Conservation (phyloP, 2,888 invertebrate genomes). For the Nephrotoma appendiculata region DNA sequence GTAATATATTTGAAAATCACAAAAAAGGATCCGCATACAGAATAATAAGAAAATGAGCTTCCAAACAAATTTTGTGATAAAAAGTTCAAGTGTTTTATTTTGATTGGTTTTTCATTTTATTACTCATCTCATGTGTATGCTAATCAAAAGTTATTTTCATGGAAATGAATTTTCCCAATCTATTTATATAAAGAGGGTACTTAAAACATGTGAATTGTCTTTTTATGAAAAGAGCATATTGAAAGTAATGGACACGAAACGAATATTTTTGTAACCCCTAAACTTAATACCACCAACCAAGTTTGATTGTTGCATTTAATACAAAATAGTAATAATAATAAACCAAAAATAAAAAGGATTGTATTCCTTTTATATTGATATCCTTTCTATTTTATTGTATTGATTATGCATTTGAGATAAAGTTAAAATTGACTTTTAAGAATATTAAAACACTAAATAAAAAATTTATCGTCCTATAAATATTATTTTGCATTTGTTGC, state of each 20-base stretch:
- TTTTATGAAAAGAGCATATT: not conserved
- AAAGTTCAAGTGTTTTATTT: not conserved
- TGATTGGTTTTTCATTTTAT: not conserved
- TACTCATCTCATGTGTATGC: not conserved
- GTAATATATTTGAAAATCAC: not conserved
- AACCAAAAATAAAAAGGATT: not conserved
- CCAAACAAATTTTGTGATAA: not conserved
- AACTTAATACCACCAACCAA: not conserved
- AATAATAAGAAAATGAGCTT: not conserved
- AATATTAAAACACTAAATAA: not conserved
- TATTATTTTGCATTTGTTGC: not conserved
- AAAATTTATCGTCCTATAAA: not conserved
- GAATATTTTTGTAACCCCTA: not conserved
- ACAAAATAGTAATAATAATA: not conserved
- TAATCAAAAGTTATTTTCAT: not conserved
- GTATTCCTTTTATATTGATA: not conserved
- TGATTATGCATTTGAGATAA: not conserved
- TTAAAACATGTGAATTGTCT: not conserved
- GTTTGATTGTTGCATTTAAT: not conserved
- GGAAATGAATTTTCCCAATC: not conserved
- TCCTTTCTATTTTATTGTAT: not conserved
- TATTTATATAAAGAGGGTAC: not conserved
- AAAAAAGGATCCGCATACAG: not conserved
- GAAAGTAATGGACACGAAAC: not conserved
- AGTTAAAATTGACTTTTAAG: not conserved